phyloP scores from a whole-genome alignment of 2,797 vertebrate genomes.

The Parambassis ranga region DNA sequence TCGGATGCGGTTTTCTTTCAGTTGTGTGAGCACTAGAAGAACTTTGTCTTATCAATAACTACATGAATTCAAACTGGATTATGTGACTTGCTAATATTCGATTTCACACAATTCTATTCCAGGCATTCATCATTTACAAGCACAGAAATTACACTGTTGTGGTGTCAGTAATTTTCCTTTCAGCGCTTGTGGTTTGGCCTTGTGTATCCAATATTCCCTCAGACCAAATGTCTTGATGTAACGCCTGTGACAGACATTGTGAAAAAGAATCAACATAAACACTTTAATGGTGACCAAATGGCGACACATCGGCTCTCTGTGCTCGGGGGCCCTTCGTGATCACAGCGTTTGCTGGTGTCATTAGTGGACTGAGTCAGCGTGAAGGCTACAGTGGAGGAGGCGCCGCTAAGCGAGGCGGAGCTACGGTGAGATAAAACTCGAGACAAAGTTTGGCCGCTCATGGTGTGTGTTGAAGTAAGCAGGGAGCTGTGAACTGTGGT shows the following conservation, averaged over 20 bases:
- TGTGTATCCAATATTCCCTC: not conserved
- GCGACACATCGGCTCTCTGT: slow-evolving; percentile 11
- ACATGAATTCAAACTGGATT: no score
- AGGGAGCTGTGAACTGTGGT: slow-evolving; percentile 25
- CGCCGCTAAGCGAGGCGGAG: slow-evolving; percentile 39
- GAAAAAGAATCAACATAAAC: slow-evolving; percentile 42
- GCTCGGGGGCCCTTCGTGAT: slow-evolving; percentile 34
- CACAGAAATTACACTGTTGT: slow-evolving; percentile 32
- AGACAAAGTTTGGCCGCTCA: not conserved
- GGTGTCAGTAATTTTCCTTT: slow-evolving; percentile 37
- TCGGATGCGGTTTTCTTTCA: no score
- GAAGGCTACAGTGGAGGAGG: slow-evolving; percentile 24
- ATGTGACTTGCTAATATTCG: no score
- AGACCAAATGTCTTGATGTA: slow-evolving; percentile 16
- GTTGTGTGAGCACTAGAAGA: no score
- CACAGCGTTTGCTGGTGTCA: slow-evolving; percentile 19
- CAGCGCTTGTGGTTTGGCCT: slow-evolving; percentile 45
- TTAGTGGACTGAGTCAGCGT: slow-evolving; percentile 32
- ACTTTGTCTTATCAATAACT: no score
- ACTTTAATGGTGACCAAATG: slow-evolving; percentile 55
- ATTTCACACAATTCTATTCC: not conserved
- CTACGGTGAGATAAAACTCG: slow-evolving; percentile 12
- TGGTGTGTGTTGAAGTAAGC: slow-evolving; percentile 1
- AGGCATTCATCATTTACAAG: slow-evolving; percentile 21
- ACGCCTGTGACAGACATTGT: slow-evolving; percentile 23